phyloP scores from a whole-genome alignment of 2,113 vertebrate genomes.

The Lophochroa leadbeateri region DNA sequence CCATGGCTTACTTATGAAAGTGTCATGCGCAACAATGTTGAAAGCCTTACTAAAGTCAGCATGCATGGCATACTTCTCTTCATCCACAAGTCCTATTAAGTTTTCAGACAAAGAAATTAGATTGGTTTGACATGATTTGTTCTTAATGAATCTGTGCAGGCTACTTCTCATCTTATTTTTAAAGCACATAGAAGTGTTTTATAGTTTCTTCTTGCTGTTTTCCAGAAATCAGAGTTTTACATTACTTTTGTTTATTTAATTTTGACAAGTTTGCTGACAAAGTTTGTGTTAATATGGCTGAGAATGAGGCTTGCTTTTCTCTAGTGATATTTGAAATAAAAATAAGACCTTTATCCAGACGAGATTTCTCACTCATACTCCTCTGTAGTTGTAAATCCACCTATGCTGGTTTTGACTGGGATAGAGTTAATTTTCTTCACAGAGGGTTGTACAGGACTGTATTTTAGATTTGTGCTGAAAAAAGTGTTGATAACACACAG shows the following conservation, averaged over 20 bases:
- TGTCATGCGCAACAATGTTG: background rate
- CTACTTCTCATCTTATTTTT: background rate
- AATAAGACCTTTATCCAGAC: background rate
- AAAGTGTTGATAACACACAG: background rate
- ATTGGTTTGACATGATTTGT: background rate
- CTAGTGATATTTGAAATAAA: background rate
- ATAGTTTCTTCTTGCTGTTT: background rate
- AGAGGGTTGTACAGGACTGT: background rate
- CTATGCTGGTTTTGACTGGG: background rate
- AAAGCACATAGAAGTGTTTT: background rate
- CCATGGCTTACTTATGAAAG: constrained; percentile 1
- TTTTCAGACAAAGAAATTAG: background rate
- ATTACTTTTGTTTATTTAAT: background rate
- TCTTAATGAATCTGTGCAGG: background rate
- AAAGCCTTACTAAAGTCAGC: constrained; percentile 10
- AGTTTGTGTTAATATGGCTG: background rate
- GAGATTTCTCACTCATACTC: background rate
- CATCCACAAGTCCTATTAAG: background rate
- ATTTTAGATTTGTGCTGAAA: background rate
- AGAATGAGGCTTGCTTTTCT: background rate
- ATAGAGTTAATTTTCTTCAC: background rate
- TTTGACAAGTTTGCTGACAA: background rate
- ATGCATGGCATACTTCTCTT: background rate
- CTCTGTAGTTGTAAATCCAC: background rate
- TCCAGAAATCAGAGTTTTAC: background rate